Evolutionary conservation across 2,113 vertebrate species (phyloP).

Genomic region (Channa argus): DNA sequence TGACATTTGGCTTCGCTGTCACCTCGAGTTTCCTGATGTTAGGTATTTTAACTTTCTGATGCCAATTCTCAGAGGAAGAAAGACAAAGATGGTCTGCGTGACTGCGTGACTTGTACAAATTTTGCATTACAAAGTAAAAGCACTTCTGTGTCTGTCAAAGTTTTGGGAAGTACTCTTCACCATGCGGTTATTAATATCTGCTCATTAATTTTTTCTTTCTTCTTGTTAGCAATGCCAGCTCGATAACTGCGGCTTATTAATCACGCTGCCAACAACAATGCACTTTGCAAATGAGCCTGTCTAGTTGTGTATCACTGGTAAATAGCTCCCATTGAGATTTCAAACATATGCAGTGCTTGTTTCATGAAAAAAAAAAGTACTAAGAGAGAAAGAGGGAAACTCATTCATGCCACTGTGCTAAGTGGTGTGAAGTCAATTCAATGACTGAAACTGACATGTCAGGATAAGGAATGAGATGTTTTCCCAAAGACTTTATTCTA

Average conservation of each 20-base stretch:
- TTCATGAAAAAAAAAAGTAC: slow-evolving; percentile 20
- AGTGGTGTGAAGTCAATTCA: slow-evolving; percentile 24
- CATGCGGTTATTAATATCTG: slow-evolving; percentile 22
- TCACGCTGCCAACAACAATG: slow-evolving; percentile 44
- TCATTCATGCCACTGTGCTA: slow-evolving; percentile 1
- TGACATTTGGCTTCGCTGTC: slow-evolving; percentile 30
- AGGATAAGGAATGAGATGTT: slow-evolving; percentile 6
- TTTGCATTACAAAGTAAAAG: slow-evolving; percentile 14
- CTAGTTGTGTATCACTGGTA: slow-evolving; percentile 28
- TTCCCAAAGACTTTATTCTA: slow-evolving; percentile 2
- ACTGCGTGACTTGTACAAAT: neutral
- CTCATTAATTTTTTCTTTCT: neutral
- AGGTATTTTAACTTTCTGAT: slow-evolving; percentile 1
- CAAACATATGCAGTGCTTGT: slow-evolving; percentile 39
- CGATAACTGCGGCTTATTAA: slow-evolving; percentile 35
- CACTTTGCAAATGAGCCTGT: slow-evolving; percentile 39
- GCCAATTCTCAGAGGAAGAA: neutral
- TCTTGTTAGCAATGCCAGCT: slow-evolving; percentile 43
- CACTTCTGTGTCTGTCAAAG: neutral
- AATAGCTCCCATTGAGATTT: slow-evolving; percentile 46
- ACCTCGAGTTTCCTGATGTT: neutral
- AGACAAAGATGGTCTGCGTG: too few species aligned
- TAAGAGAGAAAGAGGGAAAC: slow-evolving; percentile 25
- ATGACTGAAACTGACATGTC: neutral
- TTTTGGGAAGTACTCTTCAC: slow-evolving; percentile 3